Evolutionary conservation across 1,140 invertebrate species (phyloP), one percentile per base, ranked within the genome.

Genomic region (Olivierus martensii): DNA sequence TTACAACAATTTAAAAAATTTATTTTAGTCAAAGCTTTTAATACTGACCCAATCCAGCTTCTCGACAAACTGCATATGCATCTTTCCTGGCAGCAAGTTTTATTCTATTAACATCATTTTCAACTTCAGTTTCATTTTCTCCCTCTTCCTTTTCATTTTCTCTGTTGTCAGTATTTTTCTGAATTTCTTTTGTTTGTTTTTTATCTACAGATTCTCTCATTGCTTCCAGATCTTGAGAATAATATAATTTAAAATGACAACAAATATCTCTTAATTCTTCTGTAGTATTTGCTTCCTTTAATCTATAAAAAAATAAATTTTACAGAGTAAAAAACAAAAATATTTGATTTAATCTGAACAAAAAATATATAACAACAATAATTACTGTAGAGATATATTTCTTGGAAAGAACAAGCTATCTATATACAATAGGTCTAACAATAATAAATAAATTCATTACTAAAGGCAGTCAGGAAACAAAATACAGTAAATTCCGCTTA

Each of bases 181-280:
- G 52, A 17, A 60, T 64, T 53, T 58, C 56, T 49, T 53, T 52
- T 41, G 19, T 46, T 53, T 49, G 60, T 39, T 57, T 53, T 55
- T 48, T 45, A 28, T 52, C 55, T 3, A 66, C 43, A 5, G 78
- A 69, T 39, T 83, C 82, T 62, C 91, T 84, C 88, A 94, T 93
- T 48, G 77, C 77, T 1, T 82, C 80, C 46, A 93, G 74, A 46
- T 95, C 87, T 19, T 79, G 77, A 0, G 83, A 82, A 65, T 97
- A 97, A 64, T 97, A 92, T 0, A 97, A 70, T 55, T 89, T 77
- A 65, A 97, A 97, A 64, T 96, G 90, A 59, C 83, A 80, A 68
- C 95, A 89, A 1, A 90, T 81, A 64, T 98, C 94, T 57, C 84
- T 84, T 0, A 97, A 68, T 66, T 96, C 90, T 69, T 96, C 91